phyloP scores from a whole-genome alignment of 1,140 invertebrate genomes.

The Heterodera carotae region DNA sequence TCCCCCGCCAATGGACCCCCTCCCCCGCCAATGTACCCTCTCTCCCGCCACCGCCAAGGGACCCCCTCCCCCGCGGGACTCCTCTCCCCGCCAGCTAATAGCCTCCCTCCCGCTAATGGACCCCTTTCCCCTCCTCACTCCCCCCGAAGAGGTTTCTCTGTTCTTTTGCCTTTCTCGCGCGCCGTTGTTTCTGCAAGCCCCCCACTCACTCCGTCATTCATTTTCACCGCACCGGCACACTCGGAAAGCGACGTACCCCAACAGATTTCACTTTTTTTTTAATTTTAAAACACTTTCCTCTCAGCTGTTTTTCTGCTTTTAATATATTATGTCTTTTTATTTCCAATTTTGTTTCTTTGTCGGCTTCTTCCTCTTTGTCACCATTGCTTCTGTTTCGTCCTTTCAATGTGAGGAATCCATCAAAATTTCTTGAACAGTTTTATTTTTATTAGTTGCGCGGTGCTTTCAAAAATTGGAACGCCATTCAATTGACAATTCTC shows the following conservation, averaged over 20 bases:
- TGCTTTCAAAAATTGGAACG: slow-evolving; percentile 44
- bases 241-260: too few species aligned
- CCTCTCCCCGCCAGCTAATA: too few species aligned
- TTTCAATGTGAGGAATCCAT: slow-evolving; percentile 26
- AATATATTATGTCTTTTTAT: background rate
- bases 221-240: too few species aligned
- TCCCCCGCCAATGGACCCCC: background rate
- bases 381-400: background rate
- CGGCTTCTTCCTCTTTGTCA: background rate
- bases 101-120: too few species aligned
- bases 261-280: too few species aligned
- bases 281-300: too few species aligned
- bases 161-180: too few species aligned
- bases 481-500: slow-evolving; percentile 44
- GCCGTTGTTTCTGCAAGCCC: too few species aligned
- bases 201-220: too few species aligned
- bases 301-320: background rate
- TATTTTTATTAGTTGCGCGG: slow-evolving; percentile 36
- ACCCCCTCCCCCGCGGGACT: background rate
- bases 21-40: background rate
- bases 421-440: slow-evolving; percentile 11
- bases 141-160: too few species aligned
- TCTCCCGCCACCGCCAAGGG: background rate
- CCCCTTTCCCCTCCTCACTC: too few species aligned
- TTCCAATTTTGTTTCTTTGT: background rate